Percentiles rank a stretch among this genome's conserved stretches.
Conservation (phyloP, 2,888 invertebrate species). For the Ypsolopha sequella region DNA sequence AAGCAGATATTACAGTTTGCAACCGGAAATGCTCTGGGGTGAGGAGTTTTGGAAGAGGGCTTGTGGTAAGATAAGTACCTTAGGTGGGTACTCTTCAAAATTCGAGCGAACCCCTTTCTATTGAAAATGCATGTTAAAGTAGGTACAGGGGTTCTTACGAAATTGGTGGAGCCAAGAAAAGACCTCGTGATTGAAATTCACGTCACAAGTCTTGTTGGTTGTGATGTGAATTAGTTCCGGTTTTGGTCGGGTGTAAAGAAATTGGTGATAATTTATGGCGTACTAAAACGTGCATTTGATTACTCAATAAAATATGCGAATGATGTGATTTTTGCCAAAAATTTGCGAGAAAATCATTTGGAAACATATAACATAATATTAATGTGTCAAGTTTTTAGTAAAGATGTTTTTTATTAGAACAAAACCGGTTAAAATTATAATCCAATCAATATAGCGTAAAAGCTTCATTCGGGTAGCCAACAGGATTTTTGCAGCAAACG, state of each 20-base stretch:
- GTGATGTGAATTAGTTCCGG: background rate
- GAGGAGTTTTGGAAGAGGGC: conserved; percentile 32
- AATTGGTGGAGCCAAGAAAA: conserved; percentile 15
- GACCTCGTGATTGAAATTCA: conserved; percentile 50
- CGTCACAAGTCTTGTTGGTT: conserved; percentile 4
- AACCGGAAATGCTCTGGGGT: background rate
- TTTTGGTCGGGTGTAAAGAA: background rate
- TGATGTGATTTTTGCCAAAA: background rate
- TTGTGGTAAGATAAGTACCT: conserved; percentile 59
- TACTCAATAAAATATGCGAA: no score
- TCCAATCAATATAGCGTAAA: no score
- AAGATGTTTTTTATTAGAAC: background rate
- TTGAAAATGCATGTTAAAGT: conserved; percentile 65
- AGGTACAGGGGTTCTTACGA: conserved; percentile 42
- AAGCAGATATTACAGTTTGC: background rate
- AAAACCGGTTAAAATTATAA: no score
- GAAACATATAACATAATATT: background rate
- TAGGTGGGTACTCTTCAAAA: conserved; percentile 59
- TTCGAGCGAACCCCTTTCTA: conserved; percentile 42
- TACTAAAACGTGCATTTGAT: no score
- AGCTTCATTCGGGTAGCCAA: no score
- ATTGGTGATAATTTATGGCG: no score
- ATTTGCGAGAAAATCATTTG: no score
- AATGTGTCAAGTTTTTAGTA: background rate
- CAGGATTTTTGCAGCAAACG: no score